Evolutionary conservation across 2,888 invertebrate species (phyloP).

Genomic region (Microplitis manilae): DNA sequence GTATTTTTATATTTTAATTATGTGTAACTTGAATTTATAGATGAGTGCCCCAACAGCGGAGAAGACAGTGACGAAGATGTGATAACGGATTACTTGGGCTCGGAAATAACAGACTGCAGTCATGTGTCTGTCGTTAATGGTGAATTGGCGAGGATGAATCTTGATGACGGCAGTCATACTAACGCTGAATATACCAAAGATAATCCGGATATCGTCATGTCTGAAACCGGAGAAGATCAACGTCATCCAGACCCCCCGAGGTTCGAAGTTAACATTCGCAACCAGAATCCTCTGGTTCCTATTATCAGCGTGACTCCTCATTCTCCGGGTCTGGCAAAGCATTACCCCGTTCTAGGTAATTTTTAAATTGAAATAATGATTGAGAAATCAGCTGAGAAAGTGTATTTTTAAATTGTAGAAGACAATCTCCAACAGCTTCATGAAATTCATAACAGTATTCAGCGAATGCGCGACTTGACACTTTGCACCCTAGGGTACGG

Average conservation of each 20-base stretch:
- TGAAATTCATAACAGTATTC: slow-evolving; percentile 83
- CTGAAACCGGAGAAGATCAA: slow-evolving; percentile 57
- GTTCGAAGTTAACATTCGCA: slow-evolving; percentile 58
- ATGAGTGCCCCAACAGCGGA: slow-evolving; percentile 81
- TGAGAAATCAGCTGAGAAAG: no score
- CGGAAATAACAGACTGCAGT: slow-evolving; percentile 63
- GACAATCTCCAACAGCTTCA: slow-evolving; percentile 84
- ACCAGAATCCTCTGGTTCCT: slow-evolving; percentile 77
- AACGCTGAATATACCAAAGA: slow-evolving; percentile 65
- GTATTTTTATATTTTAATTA: neutral
- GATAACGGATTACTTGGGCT: slow-evolving; percentile 80
- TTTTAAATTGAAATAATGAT: neutral
- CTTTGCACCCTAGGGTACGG: slow-evolving; percentile 63
- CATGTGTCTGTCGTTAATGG: slow-evolving; percentile 60
- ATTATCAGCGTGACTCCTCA: slow-evolving; percentile 92
- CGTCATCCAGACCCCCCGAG: slow-evolving; percentile 51
- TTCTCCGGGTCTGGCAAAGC: slow-evolving; percentile 82
- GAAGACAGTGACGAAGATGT: slow-evolving; percentile 86
- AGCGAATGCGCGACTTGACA: slow-evolving; percentile 82
- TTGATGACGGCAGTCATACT: slow-evolving; percentile 54
- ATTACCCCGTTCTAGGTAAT: slow-evolving; percentile 77
- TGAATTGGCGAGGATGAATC: slow-evolving; percentile 57
- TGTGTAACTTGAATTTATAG: slow-evolving; percentile 66
- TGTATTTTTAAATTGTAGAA: slow-evolving; percentile 71
- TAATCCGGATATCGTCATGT: slow-evolving; percentile 61